A percentile compares a stretch with the other conserved stretches of the same genome.
Evolutionary conservation across 2,113 vertebrate genomes (phyloP).

Genomic region (Colius striatus): DNA sequence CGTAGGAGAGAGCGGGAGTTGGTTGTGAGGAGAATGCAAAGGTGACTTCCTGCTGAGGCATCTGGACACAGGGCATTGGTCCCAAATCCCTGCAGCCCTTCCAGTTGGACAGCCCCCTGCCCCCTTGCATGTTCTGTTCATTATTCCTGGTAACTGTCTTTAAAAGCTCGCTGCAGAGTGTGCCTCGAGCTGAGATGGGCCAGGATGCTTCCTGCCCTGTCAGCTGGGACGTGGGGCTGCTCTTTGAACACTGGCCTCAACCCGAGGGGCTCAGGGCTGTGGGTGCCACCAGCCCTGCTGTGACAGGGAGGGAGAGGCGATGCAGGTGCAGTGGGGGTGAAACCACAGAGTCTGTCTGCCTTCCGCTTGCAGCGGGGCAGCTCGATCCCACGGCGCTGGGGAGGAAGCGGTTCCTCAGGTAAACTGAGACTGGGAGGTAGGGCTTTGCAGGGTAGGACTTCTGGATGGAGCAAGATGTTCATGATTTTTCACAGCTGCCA

Average conservation of each 20-base stretch:
- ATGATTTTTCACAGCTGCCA: not conserved
- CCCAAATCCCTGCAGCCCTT: not conserved
- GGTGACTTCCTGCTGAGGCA: not conserved
- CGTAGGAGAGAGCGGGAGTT: not conserved
- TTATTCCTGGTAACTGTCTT: slow-evolving; percentile 15
- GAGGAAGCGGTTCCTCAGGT: not conserved
- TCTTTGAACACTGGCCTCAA: rapidly evolving
- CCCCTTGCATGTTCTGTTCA: not conserved
- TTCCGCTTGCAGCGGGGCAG: not conserved
- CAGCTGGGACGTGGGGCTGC: rapidly evolving
- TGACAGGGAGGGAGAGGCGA: not conserved
- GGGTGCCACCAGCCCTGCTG: rapidly evolving
- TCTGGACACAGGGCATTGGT: rapidly evolving
- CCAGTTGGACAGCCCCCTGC: not conserved
- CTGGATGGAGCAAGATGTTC: rapidly evolving
- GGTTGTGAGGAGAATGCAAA: not conserved
- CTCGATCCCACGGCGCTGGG: not conserved
- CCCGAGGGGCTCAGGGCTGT: not conserved
- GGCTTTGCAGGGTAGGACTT: not conserved
- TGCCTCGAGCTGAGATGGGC: not conserved
- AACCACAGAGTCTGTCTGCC: not conserved
- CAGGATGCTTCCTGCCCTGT: not conserved
- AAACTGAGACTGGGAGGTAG: not conserved
- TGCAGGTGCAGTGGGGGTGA: not conserved
- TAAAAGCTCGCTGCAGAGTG: not conserved